A percentile compares a stretch with the other conserved stretches of the same genome.
Conservation (phyloP, 2,888 invertebrate species). For the Microctonus brassicae region DNA sequence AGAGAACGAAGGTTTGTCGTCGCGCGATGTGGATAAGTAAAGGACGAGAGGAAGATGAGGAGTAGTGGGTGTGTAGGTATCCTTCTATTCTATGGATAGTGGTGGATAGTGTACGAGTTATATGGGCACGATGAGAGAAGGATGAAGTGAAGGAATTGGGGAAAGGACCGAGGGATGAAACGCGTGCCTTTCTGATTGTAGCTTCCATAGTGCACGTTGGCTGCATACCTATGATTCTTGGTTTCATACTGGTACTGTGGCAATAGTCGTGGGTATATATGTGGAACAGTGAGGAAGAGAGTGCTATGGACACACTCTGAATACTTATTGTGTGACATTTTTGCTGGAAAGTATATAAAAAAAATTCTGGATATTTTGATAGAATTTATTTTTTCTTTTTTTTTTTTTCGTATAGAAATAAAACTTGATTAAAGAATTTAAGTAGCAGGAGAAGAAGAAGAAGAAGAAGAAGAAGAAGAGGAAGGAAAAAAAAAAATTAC, state of each 20-base stretch:
- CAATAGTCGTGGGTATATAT: not conserved
- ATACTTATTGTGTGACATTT: not conserved
- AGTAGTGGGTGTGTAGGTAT: too few species aligned
- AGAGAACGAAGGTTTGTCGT: conserved; percentile 35
- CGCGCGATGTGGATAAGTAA: conserved; percentile 34
- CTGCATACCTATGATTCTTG: conserved; percentile 59
- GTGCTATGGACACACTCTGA: not conserved
- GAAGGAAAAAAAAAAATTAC: too few species aligned
- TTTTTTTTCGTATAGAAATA: not conserved
- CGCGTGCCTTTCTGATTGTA: conserved; percentile 60
- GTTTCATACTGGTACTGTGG: conserved; percentile 44
- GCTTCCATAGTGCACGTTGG: conserved; percentile 54
- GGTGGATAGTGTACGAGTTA: too few species aligned
- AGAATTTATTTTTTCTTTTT: too few species aligned
- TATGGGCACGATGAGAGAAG: too few species aligned
- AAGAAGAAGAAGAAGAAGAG: too few species aligned
- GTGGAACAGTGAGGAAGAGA: not conserved
- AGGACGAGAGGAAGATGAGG: conserved; percentile 8
- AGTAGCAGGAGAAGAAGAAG: not conserved
- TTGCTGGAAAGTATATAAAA: not conserved
- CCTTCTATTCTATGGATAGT: too few species aligned
- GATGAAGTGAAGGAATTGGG: conserved; percentile 32
- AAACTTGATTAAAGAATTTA: too few species aligned
- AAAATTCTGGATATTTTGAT: not conserved
- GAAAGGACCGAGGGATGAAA: conserved; percentile 45